A percentile compares a stretch with the other conserved stretches of the same genome.
These are phyloP conservation scores for Ellobius talpinus DNA, from an alignment of 2,113 vertebrate species.

Conservation along the genomic window DNA sequence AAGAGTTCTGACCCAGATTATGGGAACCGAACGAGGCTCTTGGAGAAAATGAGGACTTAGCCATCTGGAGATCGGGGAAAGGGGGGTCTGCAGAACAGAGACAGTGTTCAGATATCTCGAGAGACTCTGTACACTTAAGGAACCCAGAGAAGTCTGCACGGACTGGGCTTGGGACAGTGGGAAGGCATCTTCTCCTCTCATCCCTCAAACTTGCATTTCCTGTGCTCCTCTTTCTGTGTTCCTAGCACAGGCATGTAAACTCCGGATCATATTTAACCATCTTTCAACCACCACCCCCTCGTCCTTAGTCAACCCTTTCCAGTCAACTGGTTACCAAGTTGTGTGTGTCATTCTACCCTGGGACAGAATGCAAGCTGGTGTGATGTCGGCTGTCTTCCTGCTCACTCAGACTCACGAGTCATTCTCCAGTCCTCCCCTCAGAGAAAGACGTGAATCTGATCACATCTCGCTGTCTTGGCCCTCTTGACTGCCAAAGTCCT, in stretches of 20 bases:
- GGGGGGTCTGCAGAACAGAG: neutral
- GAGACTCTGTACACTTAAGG: too few species aligned
- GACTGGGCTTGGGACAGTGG: neutral
- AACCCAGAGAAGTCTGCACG: neutral
- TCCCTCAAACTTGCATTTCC: neutral
- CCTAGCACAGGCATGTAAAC: conserved; percentile 54
- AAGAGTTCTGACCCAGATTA: neutral
- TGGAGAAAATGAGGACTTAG: neutral
- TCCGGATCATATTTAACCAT: conserved; percentile 60
- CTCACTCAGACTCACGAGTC: conserved; percentile 73
- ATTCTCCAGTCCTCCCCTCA: conserved; percentile 43
- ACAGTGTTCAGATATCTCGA: conserved; percentile 12
- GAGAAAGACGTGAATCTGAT: conserved; percentile 8
- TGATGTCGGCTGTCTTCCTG: conserved; percentile 52
- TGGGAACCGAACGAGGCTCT: neutral
- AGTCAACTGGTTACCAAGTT: conserved; percentile 29
- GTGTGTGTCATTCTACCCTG: conserved; percentile 24
- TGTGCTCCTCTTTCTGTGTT: neutral
- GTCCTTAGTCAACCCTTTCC: conserved; percentile 16
- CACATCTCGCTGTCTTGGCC: neutral
- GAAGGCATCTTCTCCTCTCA: neutral
- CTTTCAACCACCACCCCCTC: neutral
- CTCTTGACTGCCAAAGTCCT: neutral
- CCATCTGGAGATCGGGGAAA: neutral
- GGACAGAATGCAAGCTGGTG: conserved; percentile 19